A percentile compares a stretch with the other conserved stretches of the same genome.
These are phyloP conservation scores for Calliopum simillimum DNA, from an alignment of 2,888 invertebrate genomes.

Conservation along the genomic window DNA sequence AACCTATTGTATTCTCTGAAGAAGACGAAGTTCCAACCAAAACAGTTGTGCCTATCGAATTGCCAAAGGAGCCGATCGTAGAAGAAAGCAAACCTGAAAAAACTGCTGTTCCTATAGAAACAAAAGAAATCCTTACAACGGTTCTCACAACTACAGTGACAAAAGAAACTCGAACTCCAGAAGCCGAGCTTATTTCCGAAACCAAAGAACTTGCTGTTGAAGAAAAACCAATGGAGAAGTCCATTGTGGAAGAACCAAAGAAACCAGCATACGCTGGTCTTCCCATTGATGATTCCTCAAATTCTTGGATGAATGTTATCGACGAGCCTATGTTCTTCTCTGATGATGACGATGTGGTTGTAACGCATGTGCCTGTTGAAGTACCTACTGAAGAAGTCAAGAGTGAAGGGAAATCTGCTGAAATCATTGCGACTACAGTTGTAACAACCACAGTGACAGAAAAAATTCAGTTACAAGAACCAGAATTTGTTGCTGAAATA, in stretches of 20 bases:
- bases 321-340: conserved; percentile 60
- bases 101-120: conserved; percentile 28
- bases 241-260: conserved; percentile 54
- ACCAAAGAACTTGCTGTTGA: not conserved
- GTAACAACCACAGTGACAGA: conserved; percentile 31
- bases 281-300: not conserved
- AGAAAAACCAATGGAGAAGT: too few species aligned
- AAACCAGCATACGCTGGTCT: conserved; percentile 46
- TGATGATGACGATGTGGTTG: conserved; percentile 53
- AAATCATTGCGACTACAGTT: not conserved
- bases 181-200: conserved; percentile 40
- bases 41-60: not conserved
- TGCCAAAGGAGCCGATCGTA: not conserved
- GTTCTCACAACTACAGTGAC: conserved; percentile 28
- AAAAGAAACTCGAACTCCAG: too few species aligned
- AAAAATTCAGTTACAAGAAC: conserved; percentile 1
- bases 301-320: conserved; percentile 49
- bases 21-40: conserved; percentile 46
- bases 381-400: not conserved
- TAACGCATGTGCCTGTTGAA: not conserved
- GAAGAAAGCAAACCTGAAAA: not conserved
- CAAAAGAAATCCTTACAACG: not conserved
- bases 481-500: conserved; percentile 40
- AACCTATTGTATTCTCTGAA: conserved; percentile 58
- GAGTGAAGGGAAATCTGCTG: not conserved